Evolutionary conservation across 2,888 invertebrate species (phyloP).

Genomic region (Amitus sp.): DNA sequence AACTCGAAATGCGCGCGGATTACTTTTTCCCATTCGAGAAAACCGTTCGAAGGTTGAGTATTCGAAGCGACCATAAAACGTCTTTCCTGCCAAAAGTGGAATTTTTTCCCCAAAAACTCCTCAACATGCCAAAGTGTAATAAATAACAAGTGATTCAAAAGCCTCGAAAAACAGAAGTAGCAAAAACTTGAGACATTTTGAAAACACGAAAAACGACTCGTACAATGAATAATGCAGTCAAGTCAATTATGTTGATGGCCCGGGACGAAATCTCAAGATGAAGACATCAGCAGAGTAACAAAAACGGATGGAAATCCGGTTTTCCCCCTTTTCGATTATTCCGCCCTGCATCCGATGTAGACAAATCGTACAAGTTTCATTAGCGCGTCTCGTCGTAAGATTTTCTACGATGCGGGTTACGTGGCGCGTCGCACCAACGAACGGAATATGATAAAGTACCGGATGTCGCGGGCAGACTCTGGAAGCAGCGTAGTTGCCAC

Average conservation of each 20-base stretch:
- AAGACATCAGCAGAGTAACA: conserved; percentile 13
- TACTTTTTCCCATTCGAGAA: too few species aligned
- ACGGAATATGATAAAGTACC: conserved; percentile 59
- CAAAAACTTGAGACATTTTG: neutral
- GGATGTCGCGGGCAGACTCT: conserved; percentile 44
- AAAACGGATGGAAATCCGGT: conserved; percentile 1
- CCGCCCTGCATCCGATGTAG: conserved; percentile 26
- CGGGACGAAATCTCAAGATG: neutral
- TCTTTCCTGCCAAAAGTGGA: neutral
- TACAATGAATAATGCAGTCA: conserved; percentile 14
- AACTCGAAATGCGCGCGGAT: too few species aligned
- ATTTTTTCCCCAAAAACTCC: too few species aligned
- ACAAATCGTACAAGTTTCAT: conserved; percentile 40
- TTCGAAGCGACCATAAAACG: too few species aligned
- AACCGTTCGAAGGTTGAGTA: too few species aligned
- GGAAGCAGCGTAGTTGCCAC: conserved; percentile 41
- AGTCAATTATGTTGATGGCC: conserved; percentile 23
- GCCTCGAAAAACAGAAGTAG: neutral
- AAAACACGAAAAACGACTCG: conserved; percentile 6
- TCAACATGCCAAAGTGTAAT: too few species aligned
- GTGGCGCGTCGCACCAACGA: conserved; percentile 39
- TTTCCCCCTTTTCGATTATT: conserved; percentile 20
- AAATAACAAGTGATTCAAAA: neutral
- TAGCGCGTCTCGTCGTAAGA: conserved; percentile 44
- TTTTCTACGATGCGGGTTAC: conserved; percentile 52